Percentiles rank a stretch among this genome's conserved stretches.
These are phyloP conservation scores for Pygoscelis antarcticus DNA, from an alignment of 2,113 vertebrate genomes.

Conservation along the genomic window DNA sequence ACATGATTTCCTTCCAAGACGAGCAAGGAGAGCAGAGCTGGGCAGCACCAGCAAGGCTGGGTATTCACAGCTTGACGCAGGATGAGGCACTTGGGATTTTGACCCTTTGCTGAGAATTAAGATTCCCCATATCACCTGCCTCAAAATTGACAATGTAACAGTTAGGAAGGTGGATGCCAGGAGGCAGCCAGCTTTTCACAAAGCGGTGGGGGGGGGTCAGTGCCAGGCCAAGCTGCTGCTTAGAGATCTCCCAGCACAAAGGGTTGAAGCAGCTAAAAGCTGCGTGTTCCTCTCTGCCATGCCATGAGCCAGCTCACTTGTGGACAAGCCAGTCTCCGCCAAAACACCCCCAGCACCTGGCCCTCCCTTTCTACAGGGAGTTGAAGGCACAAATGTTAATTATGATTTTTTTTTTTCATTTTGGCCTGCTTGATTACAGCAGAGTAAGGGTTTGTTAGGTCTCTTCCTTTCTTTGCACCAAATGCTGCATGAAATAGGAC, in stretches of 20 bases:
- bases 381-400: neutral
- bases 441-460: neutral
- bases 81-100: neutral
- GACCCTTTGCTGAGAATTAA: neutral
- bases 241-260: neutral
- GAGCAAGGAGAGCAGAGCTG: neutral
- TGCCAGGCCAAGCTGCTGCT: neutral
- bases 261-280: neutral
- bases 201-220: rapidly evolving
- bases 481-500: neutral
- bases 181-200: neutral
- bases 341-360: neutral
- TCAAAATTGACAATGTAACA: neutral
- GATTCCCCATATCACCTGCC: neutral
- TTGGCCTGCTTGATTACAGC: neutral
- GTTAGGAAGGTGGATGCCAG: neutral
- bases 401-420: neutral
- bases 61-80: neutral
- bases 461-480: neutral
- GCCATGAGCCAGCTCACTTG: neutral
- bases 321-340: neutral
- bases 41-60: neutral
- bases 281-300: neutral
- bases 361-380: neutral
- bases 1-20: neutral